These are phyloP conservation scores for Athrips mouffetella DNA, from an alignment of 2,888 invertebrate genomes.

Conservation along the genomic window DNA sequence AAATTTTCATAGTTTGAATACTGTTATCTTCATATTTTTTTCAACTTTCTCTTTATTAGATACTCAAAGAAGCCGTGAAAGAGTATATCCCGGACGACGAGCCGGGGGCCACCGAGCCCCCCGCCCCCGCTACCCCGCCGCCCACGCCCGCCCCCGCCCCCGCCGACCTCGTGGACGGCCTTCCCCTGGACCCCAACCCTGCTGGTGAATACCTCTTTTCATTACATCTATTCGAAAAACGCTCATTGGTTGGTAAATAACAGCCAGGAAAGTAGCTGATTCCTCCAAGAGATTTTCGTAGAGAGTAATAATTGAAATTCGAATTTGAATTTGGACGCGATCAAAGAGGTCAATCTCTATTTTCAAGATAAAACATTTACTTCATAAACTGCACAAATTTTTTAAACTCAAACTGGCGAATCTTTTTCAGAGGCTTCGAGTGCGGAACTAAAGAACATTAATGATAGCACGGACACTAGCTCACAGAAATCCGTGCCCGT, in stretches of 20 bases:
- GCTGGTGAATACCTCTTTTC: not conserved
- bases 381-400: too few relatives aligned
- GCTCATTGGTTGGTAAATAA: too few relatives aligned
- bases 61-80: constrained; percentile 59
- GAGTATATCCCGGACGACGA: constrained; percentile 45
- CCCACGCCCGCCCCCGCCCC: constrained; percentile 21
- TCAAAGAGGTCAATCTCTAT: too few relatives aligned
- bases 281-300: too few relatives aligned
- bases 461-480: constrained; percentile 42
- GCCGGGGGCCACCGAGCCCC: constrained; percentile 19
- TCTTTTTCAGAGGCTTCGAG: constrained; percentile 22
- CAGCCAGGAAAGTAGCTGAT: too few relatives aligned
- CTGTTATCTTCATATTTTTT: too few relatives aligned
- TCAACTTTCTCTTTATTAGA: constrained; percentile 33
- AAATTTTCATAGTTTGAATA: too few relatives aligned
- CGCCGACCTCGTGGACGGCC: constrained; percentile 26
- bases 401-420: too few relatives aligned
- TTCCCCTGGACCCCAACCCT: not conserved
- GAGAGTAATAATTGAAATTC: too few relatives aligned
- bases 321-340: too few relatives aligned
- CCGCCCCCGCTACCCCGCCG: constrained; percentile 26
- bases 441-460: constrained; percentile 47
- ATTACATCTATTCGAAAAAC: not conserved
- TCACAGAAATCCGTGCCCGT: constrained; percentile 57
- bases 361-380: too few relatives aligned